Evolutionary conservation across 2,888 invertebrate species (phyloP), one percentile per base, ranked within the genome.

Genomic region (Eurois occulta): DNA sequence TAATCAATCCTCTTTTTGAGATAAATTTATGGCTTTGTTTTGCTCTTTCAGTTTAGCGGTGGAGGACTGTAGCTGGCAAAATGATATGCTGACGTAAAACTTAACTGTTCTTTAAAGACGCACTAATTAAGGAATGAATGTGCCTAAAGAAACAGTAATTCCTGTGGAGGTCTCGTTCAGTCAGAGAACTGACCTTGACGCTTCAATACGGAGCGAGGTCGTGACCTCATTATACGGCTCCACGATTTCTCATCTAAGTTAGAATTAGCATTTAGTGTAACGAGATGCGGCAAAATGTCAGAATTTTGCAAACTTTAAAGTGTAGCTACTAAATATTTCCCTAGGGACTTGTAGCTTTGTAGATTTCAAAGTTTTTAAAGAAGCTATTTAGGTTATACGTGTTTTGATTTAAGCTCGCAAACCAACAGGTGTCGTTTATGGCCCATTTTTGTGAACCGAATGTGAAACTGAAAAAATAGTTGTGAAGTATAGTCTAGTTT

Each of bases 241-340:
- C 18, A 72, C 28, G 21, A 52, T 72, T 72, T 66, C 65, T 72
- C 35, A 72, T 48, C 46, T 65, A 38, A 32, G 7, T 58, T n/a
- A 58, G 13, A 71, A 41, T 62, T 21, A 46, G 62, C 46, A n/a
- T 48, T 46, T 21, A 62, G 10, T 11, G 4, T 62, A 62, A 62
- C 32, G 35, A 35, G 62, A 48, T 38, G 35, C 7, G 11, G 21
- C 32, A 43, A 6, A n/a, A 64, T 32, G 18, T 64, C 46, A 46
- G 11, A 43, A 38, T 64, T 62, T 72, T 72, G 43, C 43, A 24
- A 43, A 60, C 43, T 70, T 72, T 71, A 21, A 38, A 46, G 21
- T 70, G 21, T 35, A 62, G 32, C 21, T 62, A 35, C 21, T 10
- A 62, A 62, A 35, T 60, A 60, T 32, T 21, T 35, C 62, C 21